Percentiles rank a stretch among this genome's conserved stretches.
Evolutionary conservation across 2,888 invertebrate species (phyloP).

Genomic region (Papilio demoleus): DNA sequence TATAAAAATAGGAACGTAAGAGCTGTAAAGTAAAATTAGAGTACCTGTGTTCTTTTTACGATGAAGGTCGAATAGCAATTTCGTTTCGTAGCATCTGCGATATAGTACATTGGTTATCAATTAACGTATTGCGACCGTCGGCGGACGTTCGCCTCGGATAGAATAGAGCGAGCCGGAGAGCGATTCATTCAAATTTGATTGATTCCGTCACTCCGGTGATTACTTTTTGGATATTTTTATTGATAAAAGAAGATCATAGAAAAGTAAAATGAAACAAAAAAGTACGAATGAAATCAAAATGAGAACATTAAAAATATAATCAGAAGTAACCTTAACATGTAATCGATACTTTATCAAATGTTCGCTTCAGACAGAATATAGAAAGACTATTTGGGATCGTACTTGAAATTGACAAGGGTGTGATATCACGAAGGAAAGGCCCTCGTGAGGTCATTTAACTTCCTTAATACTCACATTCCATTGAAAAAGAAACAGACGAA

Average conservation of each 20-base stretch:
- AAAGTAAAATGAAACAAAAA: not conserved
- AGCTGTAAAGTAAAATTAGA: not conserved
- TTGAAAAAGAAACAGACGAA: slow-evolving; percentile 18
- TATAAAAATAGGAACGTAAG: too few relatives aligned
- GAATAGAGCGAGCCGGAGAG: not conserved
- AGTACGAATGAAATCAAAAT: too few relatives aligned
- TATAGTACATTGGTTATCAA: slow-evolving; percentile 9
- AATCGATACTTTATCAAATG: not conserved
- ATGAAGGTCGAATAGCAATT: slow-evolving; percentile 10
- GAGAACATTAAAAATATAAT: too few relatives aligned
- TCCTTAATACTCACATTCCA: slow-evolving; percentile 18
- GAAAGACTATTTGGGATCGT: slow-evolving; percentile 12
- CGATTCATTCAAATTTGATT: slow-evolving; percentile 21
- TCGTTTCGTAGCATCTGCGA: slow-evolving; percentile 17
- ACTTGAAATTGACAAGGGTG: slow-evolving; percentile 35
- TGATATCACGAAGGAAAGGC: slow-evolving; percentile 24
- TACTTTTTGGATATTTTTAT: not conserved
- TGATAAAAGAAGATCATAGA: not conserved
- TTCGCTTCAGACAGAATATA: slow-evolving; percentile 6
- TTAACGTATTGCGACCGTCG: not conserved
- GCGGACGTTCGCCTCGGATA: not conserved
- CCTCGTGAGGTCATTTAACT: slow-evolving; percentile 30
- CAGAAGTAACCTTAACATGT: too few relatives aligned
- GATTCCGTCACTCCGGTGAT: not conserved
- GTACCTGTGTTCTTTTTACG: not conserved